Base-by-base conservation (phyloP, 1,140 invertebrate genomes). In the Drosophila dunni region DNA sequence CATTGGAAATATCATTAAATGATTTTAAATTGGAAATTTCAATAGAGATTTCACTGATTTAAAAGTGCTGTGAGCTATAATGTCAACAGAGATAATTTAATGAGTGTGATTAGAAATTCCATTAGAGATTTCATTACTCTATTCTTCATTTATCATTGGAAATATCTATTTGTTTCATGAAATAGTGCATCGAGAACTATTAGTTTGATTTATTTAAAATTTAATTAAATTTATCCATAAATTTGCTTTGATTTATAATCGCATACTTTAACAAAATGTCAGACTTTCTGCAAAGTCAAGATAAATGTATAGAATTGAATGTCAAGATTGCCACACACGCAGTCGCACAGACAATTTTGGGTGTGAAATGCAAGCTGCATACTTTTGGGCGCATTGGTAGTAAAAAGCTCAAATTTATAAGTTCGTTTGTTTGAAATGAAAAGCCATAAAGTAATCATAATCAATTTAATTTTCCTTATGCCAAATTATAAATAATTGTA, bases 401-500 rank as follows among this genome's bases (percentile, higher is more conserved):
- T 8, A 9, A 24, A 29, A 29, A 50, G 48, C 24, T 50, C 29
- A 29, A 20, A 50, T 50, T 50, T 11, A 50, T 48, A 10, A 48
- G 20, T 50, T 33, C 33, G 9, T 4, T 10, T 8, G 9, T 9
- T 50, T 20, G 44, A 53, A 53, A 53, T 53, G 50, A 36, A 36
- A 53, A 53, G 29, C 33, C 50, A 46, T 46, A 17, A 46, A 46
- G 9, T 17, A 46, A 46, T 17, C 15, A 46, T 46, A 46, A 46
- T 46, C 44, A 53, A 15, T 53, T 53, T 33, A n/a, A 53, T 53
- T 36, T 53, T 34, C n/a, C 33, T 8, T 8, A 46, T 46, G 29
- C 42, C 44, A 63, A 63, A 63, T 63, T 63, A 53, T 51, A 40
- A 63, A 63, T 63, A 40, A 40, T 38, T 38, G 36, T 34, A 13